phyloP scores from a whole-genome alignment of 2,113 vertebrate species.

The Morphnarchus princeps region DNA sequence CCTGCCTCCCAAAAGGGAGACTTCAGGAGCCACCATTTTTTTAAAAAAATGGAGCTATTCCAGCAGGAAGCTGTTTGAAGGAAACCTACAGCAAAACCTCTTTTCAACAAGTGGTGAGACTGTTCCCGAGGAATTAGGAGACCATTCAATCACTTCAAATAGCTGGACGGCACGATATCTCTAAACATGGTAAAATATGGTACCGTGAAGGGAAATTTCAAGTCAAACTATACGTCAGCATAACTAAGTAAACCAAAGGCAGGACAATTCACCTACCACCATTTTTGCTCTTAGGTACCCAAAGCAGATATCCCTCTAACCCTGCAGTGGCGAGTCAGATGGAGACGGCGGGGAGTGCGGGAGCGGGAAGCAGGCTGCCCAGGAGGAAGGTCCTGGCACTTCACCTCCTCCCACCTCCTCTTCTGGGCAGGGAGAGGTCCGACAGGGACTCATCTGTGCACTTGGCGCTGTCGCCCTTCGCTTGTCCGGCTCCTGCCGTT shows the following conservation, averaged over 20 bases:
- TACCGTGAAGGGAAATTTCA: not conserved
- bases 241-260: not conserved
- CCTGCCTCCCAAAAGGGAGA: not conserved
- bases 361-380: not conserved
- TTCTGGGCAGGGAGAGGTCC: not conserved
- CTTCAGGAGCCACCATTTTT: not conserved
- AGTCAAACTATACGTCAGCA: not conserved
- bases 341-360: not conserved
- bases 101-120: not conserved
- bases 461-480: not conserved
- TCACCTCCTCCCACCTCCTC: not conserved
- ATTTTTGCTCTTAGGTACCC: not conserved
- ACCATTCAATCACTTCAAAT: not conserved
- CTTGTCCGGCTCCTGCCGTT: not conserved
- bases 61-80: not conserved
- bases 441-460: constrained; percentile 26
- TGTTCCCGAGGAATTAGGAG: not conserved
- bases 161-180: not conserved
- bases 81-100: not conserved
- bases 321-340: not conserved
- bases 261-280: not conserved
- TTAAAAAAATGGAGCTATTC: not conserved
- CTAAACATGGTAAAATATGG: not conserved
- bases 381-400: not conserved
- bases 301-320: not conserved